phyloP scores from a whole-genome alignment of 2,888 invertebrate species.

The Eudasyphora cyanicolor region DNA sequence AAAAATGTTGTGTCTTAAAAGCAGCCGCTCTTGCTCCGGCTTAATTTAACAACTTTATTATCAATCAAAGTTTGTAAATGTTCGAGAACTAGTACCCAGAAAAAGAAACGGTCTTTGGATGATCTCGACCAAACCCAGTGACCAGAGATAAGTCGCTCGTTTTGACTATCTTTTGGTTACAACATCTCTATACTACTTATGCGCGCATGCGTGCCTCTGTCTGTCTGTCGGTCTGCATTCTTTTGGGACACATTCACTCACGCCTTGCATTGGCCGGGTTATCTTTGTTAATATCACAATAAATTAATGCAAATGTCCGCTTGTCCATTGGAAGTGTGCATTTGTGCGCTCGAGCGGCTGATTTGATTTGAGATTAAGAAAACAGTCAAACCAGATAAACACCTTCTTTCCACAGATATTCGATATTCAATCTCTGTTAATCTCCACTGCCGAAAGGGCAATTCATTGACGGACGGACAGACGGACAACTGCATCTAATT shows the following conservation, averaged over 20 bases:
- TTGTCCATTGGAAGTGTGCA: neutral
- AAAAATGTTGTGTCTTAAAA: neutral
- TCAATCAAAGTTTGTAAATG: constrained; percentile 40
- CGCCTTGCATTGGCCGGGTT: neutral
- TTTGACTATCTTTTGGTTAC: neutral
- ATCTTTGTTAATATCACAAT: constrained; percentile 17
- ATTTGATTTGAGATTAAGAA: constrained; percentile 22
- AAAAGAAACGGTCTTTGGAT: neutral
- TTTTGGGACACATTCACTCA: neutral
- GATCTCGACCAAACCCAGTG: neutral
- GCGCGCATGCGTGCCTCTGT: neutral
- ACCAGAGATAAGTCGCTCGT: neutral
- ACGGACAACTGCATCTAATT: constrained; percentile 41
- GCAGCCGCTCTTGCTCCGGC: neutral
- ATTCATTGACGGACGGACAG: constrained; percentile 2
- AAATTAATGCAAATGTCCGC: constrained; percentile 31
- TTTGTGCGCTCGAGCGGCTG: neutral
- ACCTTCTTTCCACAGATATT: constrained; percentile 29
- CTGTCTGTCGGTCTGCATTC: too few relatives aligned
- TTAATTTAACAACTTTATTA: constrained; percentile 51
- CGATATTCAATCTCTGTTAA: neutral
- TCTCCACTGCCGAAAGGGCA: neutral
- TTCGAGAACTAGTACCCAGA: neutral
- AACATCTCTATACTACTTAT: too few relatives aligned
- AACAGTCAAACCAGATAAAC: constrained; percentile 30